Base-by-base conservation (phyloP, 2,113 vertebrate species). In the Chiloscyllium plagiosum region DNA sequence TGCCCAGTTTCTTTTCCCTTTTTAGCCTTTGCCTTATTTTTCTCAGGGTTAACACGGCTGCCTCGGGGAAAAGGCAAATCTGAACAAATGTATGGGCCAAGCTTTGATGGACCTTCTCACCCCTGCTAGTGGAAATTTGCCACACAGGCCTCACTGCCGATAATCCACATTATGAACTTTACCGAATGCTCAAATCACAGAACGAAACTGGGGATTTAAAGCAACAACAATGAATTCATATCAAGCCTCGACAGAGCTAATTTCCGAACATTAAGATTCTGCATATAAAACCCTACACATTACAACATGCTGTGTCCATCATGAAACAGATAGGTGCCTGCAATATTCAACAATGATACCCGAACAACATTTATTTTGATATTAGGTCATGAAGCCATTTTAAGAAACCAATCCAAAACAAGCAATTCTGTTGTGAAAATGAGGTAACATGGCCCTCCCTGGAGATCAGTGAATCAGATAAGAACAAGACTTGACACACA, bases 331-430 rank as follows among this genome's bases (percentile, higher is more conserved):
- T 66, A 20, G 20, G 89, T 93, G 56, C 89, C 89, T 37, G 17
- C 33, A 65, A 37, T 93, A 37, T 19, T 93, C n/a, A 93, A 17
- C 20, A 93, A 93, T 42, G 61, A 37, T 93, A 2, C 89, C 89
- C 66, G 24, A 61, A 66, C 89, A 68, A 93, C 61, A 20, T 93
- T 93, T 93, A 93, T 93, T 93, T 93, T 93, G 68, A 93, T 66
- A 93, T 93, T 65, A 93, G 61, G 89, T 93, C 89, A 68, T n/a
- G 89, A 66, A 66, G 66, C 65, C 33, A 66, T 92, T 93, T n/a
- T 37, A 19, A 66, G 24, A 66, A 93, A 66, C 19, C 33, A 65
- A 76, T 33, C 29, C 72, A 76, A 92, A 12, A 66, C 89, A 66
- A 22, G 89, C 33, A 93, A 66, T 93, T 42, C 4, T 92, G n/a